phyloP scores from a whole-genome alignment of 30 jellyfish, hydroid and myxozoan species.

The Turritopsis dohrnii region DNA sequence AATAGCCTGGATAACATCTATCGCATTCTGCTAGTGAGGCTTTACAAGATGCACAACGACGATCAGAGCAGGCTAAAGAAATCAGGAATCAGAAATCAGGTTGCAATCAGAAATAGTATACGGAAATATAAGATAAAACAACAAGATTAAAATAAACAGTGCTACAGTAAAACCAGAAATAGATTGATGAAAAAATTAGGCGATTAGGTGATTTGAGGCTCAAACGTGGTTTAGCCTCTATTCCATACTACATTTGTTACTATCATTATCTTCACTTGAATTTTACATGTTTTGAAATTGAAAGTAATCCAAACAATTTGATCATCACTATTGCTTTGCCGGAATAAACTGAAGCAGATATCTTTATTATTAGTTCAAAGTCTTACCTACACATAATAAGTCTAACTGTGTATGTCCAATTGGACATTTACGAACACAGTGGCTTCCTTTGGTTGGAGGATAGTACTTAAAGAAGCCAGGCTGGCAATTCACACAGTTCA shows the following conservation, averaged over 20 bases:
- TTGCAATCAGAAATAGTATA: too few species aligned
- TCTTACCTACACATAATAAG: conserved; percentile 22
- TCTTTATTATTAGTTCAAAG: too few species aligned
- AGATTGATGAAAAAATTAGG: too few species aligned
- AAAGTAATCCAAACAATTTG: too few species aligned
- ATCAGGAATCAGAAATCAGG: neutral
- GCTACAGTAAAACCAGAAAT: too few species aligned
- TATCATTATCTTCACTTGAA: too few species aligned
- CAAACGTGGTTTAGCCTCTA: too few species aligned
- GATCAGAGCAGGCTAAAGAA: conserved; percentile 26
- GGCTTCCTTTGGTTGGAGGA: conserved; percentile 7
- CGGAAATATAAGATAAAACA: neutral
- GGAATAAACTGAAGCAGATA: too few species aligned
- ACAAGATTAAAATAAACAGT: neutral
- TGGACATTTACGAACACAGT: conserved; percentile 21
- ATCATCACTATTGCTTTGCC: too few species aligned
- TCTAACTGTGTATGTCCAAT: conserved; percentile 12
- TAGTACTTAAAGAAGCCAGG: conserved; percentile 9
- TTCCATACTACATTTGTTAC: too few species aligned
- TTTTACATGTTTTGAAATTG: too few species aligned
- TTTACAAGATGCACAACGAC: conserved; percentile 30
- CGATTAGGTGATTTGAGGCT: too few species aligned
- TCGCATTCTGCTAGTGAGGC: conserved; percentile 33
- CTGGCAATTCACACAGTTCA: conserved; percentile 1
- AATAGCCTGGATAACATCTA: conserved; percentile 16